phyloP scores from a whole-genome alignment of 2,888 invertebrate species.

The Torymus auratus region DNA sequence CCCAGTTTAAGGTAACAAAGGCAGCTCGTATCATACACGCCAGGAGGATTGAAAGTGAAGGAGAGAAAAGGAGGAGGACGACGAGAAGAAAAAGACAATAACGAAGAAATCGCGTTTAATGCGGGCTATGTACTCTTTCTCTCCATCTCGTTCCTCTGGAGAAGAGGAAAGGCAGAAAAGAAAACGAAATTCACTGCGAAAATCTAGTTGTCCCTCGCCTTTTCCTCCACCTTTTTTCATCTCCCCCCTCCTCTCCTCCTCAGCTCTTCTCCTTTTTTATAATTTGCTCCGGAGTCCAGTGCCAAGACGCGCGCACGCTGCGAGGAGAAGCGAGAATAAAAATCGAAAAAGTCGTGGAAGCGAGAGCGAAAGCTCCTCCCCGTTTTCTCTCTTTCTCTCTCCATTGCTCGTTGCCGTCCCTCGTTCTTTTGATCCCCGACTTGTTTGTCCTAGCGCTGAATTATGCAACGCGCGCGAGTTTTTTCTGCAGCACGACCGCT shows the following conservation, averaged over 20 bases:
- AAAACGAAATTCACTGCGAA: constrained; percentile 38
- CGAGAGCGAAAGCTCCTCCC: too few species aligned
- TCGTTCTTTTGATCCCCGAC: constrained; percentile 19
- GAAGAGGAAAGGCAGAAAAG: background rate
- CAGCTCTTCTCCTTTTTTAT: background rate
- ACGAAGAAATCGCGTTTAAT: constrained; percentile 13
- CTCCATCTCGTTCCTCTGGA: background rate
- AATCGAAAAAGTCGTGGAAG: background rate
- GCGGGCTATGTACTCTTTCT: background rate
- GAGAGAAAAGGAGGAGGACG: background rate
- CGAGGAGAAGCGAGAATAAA: constrained; percentile 10
- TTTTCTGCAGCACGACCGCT: constrained; percentile 5
- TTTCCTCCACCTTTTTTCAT: background rate
- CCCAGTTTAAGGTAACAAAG: constrained; percentile 5
- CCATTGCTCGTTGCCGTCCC: background rate
- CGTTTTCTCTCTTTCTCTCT: background rate
- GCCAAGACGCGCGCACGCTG: constrained; percentile 14
- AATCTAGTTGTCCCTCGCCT: constrained; percentile 8
- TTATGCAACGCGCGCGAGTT: constrained; percentile 15
- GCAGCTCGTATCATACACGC: constrained; percentile 3
- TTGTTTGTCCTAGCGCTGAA: constrained; percentile 2
- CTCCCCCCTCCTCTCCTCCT: background rate
- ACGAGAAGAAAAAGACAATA: background rate
- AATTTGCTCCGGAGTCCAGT: constrained; percentile 13
- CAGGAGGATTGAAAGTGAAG: constrained; percentile 5